Conservation (phyloP, 2,797 vertebrate genomes). For the Neomorphus geoffroyi region DNA sequence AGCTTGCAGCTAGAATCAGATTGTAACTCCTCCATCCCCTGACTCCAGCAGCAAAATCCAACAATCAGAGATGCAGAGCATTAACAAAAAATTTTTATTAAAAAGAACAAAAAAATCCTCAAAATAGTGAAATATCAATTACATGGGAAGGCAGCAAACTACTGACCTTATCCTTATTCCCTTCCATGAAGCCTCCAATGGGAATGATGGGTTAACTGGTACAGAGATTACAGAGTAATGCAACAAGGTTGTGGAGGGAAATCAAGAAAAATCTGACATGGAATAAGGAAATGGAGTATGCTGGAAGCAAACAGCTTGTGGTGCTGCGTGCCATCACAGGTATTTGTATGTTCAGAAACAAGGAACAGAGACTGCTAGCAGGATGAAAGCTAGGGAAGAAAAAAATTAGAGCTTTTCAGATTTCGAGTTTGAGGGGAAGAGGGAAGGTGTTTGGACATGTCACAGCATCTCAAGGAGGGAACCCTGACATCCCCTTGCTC, state of each 20-base stretch:
- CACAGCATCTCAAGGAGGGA: neutral
- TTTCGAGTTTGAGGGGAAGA: neutral
- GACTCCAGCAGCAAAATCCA: neutral
- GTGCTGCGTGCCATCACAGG: neutral
- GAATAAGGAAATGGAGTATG: neutral
- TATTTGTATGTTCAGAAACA: neutral
- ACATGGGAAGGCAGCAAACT: neutral
- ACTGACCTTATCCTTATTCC: neutral
- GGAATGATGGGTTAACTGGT: neutral
- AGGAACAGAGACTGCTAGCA: neutral
- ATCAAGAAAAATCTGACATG: neutral
- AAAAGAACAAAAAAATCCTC: neutral
- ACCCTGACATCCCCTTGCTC: neutral
- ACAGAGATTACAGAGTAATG: neutral
- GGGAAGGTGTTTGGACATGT: neutral
- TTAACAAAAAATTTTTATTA: neutral
- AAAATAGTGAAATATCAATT: neutral
- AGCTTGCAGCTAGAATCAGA: conserved; percentile 64
- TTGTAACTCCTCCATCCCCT: neutral
- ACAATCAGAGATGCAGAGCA: neutral
- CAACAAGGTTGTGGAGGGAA: neutral
- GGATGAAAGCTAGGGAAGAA: neutral
- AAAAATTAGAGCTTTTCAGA: neutral
- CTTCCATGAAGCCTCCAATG: neutral
- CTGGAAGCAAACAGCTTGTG: neutral